phyloP scores from a whole-genome alignment of 2,797 vertebrate genomes.

The Leptatherina wallacei region DNA sequence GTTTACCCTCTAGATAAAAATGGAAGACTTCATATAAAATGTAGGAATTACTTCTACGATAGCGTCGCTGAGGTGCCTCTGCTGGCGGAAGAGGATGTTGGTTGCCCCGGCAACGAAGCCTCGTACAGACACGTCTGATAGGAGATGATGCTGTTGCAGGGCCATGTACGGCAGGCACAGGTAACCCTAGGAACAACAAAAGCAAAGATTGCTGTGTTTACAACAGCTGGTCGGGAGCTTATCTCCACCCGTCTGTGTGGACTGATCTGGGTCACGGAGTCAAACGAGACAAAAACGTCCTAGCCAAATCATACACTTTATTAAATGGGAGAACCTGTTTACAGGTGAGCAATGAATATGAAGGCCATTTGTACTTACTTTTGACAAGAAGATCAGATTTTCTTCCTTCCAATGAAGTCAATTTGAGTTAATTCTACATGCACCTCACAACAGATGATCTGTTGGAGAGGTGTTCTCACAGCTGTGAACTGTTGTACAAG shows the following conservation, averaged over 20 bases:
- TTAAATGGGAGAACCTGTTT: too few relatives aligned
- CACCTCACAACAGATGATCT: too few relatives aligned
- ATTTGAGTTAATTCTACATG: too few relatives aligned
- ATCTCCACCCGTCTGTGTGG: not conserved
- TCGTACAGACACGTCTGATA: slow-evolving; percentile 91
- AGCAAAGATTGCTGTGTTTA: slow-evolving; percentile 25
- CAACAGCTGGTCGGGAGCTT: not conserved
- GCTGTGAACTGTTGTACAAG: too few relatives aligned
- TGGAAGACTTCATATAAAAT: rapidly evolving
- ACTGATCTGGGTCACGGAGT: not conserved
- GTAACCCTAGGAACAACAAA: slow-evolving; percentile 88
- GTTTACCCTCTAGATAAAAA: not conserved
- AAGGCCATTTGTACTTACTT: too few relatives aligned
- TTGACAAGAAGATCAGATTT: too few relatives aligned
- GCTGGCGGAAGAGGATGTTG: slow-evolving; percentile 97
- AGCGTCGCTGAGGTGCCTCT: slow-evolving; percentile 95
- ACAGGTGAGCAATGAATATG: not conserved
- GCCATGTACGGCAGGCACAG: slow-evolving; percentile 98
- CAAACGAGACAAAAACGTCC: not conserved
- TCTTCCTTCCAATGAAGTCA: too few relatives aligned
- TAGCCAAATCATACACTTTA: not conserved
- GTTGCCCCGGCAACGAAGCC: slow-evolving; percentile 97
- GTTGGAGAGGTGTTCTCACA: too few relatives aligned
- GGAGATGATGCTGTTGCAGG: slow-evolving; percentile 96
- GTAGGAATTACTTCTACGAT: slow-evolving; percentile 87